A percentile compares a stretch with the other conserved stretches of the same genome.
Conservation (phyloP, 2,888 invertebrate genomes). For the Pheosia gnoma region DNA sequence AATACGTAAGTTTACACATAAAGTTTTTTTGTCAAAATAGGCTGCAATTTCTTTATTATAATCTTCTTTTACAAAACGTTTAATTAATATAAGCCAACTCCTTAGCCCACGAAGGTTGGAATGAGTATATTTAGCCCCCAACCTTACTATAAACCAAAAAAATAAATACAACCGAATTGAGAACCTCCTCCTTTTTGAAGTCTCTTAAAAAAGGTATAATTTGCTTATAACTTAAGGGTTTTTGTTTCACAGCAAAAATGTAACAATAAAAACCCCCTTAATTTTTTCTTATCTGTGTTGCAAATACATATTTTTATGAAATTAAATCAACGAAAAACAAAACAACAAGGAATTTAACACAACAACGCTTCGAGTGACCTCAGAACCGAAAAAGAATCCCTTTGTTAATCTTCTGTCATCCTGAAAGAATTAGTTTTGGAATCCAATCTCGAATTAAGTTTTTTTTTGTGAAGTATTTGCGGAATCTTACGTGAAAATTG, state of each 20-base stretch:
- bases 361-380: not conserved
- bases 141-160: no score
- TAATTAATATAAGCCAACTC: no score
- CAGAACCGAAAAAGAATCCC: conserved; percentile 49
- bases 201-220: no score
- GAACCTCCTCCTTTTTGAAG: no score
- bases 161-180: no score
- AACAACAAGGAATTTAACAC: not conserved
- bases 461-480: conserved; percentile 56
- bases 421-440: conserved; percentile 54
- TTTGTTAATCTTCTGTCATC: conserved; percentile 43
- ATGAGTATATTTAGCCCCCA: no score
- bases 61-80: no score
- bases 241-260: no score
- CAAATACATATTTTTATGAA: not conserved
- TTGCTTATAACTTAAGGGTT: no score
- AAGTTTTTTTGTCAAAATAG: not conserved
- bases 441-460: conserved; percentile 55
- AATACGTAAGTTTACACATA: not conserved
- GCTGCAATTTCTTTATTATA: not conserved
- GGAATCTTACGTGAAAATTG: conserved; percentile 44
- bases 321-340: not conserved
- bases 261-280: no score
- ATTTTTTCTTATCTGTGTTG: not conserved
- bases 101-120: no score